These are phyloP conservation scores for Automeris io DNA, from an alignment of 2,888 invertebrate species.

Conservation along the genomic window DNA sequence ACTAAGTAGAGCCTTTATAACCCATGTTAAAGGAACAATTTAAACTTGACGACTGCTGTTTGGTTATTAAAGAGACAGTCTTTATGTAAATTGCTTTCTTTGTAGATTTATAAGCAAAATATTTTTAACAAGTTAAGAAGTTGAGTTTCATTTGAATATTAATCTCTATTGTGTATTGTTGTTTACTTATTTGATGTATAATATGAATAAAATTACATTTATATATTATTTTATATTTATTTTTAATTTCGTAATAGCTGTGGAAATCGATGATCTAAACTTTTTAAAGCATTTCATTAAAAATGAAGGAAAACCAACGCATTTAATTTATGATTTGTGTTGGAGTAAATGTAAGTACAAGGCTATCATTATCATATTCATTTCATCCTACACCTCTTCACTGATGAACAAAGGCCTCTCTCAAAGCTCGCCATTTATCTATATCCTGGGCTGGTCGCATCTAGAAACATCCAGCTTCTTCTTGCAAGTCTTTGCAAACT, in stretches of 20 bases:
- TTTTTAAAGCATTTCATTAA: conserved; percentile 37
- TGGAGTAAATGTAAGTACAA: conserved; percentile 43
- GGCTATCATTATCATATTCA: too few relatives aligned
- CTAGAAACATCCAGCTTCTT: too few relatives aligned
- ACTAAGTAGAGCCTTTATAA: too few relatives aligned
- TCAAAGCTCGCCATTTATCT: too few relatives aligned
- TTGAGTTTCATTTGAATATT: neutral
- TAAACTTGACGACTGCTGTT: too few relatives aligned
- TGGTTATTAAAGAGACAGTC: neutral
- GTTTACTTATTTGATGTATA: neutral
- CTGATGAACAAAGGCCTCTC: too few relatives aligned
- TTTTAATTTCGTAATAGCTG: conserved; percentile 9
- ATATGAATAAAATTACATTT: neutral
- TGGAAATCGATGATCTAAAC: conserved; percentile 16
- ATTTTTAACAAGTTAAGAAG: too few relatives aligned
- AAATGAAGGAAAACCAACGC: conserved; percentile 43
- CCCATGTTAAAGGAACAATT: too few relatives aligned
- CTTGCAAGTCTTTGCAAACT: too few relatives aligned
- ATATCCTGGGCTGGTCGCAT: too few relatives aligned
- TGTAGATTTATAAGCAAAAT: neutral
- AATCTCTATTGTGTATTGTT: too few relatives aligned
- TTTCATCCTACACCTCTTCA: too few relatives aligned
- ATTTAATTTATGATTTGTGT: conserved; percentile 35
- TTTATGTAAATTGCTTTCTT: neutral
- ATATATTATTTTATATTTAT: neutral